These are phyloP conservation scores for Eupithecia vulgata DNA, from an alignment of 2,888 invertebrate species.

Conservation along the genomic window DNA sequence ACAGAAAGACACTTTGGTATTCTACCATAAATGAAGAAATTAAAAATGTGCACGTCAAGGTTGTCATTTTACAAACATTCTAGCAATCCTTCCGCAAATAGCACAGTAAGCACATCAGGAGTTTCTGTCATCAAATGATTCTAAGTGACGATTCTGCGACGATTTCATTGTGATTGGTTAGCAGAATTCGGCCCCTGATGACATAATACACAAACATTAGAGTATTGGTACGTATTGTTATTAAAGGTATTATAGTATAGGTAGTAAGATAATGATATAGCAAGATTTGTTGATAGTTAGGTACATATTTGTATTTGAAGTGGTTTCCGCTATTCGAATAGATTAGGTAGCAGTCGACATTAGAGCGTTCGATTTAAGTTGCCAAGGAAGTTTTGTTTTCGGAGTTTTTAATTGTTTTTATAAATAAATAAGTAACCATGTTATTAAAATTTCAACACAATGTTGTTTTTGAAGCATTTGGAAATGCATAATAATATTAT, in stretches of 20 bases:
- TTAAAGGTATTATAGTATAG: not conserved
- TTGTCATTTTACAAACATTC: no score
- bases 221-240: not conserved
- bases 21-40: no score
- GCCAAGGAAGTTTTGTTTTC: not conserved
- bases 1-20: no score
- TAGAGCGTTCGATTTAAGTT: not conserved
- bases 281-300: not conserved
- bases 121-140: no score
- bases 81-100: no score
- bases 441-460: not conserved
- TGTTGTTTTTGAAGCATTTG: not conserved
- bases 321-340: not conserved
- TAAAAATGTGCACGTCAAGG: no score
- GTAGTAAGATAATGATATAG: not conserved
- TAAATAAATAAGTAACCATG: not conserved
- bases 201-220: no score
- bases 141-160: no score
- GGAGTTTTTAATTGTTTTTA: not conserved
- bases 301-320: not conserved
- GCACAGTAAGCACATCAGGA: no score
- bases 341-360: not conserved
- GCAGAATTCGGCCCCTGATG: no score
- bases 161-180: no score
- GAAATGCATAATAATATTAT: no score